phyloP scores from a whole-genome alignment of 2,797 vertebrate species.

The Coreius guichenoti region DNA sequence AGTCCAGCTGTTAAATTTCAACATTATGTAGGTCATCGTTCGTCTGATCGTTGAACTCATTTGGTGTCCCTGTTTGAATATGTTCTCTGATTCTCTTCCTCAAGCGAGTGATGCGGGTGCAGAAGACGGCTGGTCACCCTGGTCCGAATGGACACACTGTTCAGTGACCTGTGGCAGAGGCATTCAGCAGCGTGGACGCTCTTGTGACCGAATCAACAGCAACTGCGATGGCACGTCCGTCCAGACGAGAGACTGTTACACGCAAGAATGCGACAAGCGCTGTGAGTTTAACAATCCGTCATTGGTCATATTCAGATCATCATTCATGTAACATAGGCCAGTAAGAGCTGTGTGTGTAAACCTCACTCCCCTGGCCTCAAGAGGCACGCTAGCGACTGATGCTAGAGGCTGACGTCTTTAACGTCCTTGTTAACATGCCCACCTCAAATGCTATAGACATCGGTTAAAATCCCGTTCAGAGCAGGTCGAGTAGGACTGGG shows the following conservation, averaged over 20 bases:
- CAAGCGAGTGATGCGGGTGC: slow-evolving; percentile 86
- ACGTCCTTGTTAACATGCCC: too few species aligned
- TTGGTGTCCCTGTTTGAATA: neutral
- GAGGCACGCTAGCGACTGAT: too few species aligned
- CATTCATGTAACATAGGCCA: neutral
- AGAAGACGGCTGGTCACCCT: slow-evolving; percentile 96
- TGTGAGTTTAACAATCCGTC: slow-evolving; percentile 80
- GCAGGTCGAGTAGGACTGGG: neutral
- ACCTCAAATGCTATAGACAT: too few species aligned
- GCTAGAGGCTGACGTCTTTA: too few species aligned
- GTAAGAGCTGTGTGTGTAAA: neutral
- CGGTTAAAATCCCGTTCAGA: neutral
- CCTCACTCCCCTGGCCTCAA: too few species aligned
- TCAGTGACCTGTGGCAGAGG: slow-evolving; percentile 95
- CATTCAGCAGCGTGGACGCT: slow-evolving; percentile 96
- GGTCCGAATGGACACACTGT: slow-evolving; percentile 99
- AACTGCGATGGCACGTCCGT: slow-evolving; percentile 97
- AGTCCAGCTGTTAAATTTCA: slow-evolving; percentile 66
- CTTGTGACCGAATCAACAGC: slow-evolving; percentile 97
- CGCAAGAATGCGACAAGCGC: slow-evolving; percentile 96
- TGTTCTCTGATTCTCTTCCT: slow-evolving; percentile 17
- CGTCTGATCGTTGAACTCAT: neutral
- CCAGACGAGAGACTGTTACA: slow-evolving; percentile 96
- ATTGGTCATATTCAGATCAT: neutral
- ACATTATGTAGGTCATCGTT: neutral